These are phyloP conservation scores for Rhegmatorhina hoffmannsi DNA, from an alignment of 2,113 vertebrate species.

Conservation along the genomic window DNA sequence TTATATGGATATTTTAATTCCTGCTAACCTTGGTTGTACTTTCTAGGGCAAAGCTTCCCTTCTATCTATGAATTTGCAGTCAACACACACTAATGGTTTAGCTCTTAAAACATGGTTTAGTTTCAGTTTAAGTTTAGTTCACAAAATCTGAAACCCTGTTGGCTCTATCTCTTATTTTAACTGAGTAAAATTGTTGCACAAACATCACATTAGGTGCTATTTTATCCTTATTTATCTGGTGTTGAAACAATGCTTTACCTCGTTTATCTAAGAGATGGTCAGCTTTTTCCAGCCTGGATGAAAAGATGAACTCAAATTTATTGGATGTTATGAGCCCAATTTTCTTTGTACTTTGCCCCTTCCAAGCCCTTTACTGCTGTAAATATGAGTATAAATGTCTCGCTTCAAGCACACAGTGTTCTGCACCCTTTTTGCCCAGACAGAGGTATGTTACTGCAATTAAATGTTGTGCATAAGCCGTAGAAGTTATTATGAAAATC, in stretches of 20 bases:
- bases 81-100: slow-evolving; percentile 23
- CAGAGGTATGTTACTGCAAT: neutral
- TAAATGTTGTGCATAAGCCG: neutral
- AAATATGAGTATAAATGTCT: neutral
- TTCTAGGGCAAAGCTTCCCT: slow-evolving; percentile 10
- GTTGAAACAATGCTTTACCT: slow-evolving; percentile 39
- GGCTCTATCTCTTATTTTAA: slow-evolving; percentile 50
- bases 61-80: slow-evolving; percentile 28
- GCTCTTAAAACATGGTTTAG: slow-evolving; percentile 28
- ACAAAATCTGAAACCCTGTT: slow-evolving; percentile 64
- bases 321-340: neutral
- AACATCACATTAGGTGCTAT: slow-evolving; percentile 50
- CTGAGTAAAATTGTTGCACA: slow-evolving; percentile 49
- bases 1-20: slow-evolving; percentile 31
- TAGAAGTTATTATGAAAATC: neutral
- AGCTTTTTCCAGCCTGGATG: slow-evolving; percentile 6
- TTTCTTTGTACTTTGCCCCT: slow-evolving; percentile 1
- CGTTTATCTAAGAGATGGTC: neutral
- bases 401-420: neutral
- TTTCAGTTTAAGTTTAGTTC: slow-evolving; percentile 48
- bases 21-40: slow-evolving; percentile 14
- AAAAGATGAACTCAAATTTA: neutral
- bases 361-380: neutral
- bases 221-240: slow-evolving; percentile 26
- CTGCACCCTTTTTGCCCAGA: slow-evolving; percentile 15